phyloP scores from a whole-genome alignment of 2,113 vertebrate species.

The Rousettus leschenaultii region DNA sequence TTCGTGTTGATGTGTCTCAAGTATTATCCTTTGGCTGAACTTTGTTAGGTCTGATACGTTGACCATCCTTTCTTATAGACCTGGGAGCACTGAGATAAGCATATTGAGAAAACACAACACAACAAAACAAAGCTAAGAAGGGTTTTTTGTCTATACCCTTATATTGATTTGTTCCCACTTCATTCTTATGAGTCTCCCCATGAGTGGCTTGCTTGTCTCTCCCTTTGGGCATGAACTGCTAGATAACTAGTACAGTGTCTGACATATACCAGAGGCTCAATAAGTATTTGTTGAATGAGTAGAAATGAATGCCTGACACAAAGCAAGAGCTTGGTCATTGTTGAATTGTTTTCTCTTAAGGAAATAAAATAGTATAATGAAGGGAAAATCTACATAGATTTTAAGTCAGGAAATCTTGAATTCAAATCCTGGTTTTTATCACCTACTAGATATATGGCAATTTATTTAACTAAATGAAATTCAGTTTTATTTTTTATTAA shows the following conservation, averaged over 20 bases:
- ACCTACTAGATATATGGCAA: background rate
- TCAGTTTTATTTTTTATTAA: conserved; percentile 31
- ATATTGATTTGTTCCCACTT: background rate
- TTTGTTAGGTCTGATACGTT: background rate
- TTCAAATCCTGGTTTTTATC: conserved; percentile 13
- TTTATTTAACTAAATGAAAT: conserved; percentile 12
- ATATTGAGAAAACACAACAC: background rate
- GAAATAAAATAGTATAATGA: background rate
- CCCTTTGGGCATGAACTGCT: background rate
- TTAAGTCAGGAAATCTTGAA: conserved; percentile 35
- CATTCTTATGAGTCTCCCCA: background rate
- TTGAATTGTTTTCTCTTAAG: conserved; percentile 1
- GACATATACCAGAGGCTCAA: background rate
- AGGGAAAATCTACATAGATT: background rate
- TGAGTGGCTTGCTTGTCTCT: background rate
- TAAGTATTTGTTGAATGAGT: background rate
- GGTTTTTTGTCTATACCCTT: background rate
- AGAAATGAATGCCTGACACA: background rate
- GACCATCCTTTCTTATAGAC: background rate
- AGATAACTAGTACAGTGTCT: background rate
- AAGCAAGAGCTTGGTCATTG: background rate
- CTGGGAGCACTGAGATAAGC: background rate
- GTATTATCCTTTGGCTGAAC: background rate
- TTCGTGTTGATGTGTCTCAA: conserved; percentile 9
- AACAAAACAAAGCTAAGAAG: background rate